Conservation (phyloP, 2,113 vertebrate genomes). For the Vombatus ursinus region DNA sequence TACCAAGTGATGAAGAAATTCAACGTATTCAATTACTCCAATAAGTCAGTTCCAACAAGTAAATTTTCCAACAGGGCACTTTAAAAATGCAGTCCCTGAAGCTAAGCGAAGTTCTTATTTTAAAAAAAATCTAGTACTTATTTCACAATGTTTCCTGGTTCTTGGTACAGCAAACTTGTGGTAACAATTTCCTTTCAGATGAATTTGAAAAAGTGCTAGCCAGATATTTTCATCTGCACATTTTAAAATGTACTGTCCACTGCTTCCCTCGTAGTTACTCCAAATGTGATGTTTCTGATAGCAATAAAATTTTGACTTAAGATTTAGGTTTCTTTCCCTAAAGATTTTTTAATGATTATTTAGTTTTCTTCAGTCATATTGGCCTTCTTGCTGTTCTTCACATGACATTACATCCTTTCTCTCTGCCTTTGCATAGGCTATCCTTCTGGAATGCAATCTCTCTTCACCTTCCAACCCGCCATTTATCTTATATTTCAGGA, state of each 20-base stretch:
- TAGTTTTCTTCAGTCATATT: background rate
- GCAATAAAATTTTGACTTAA: background rate
- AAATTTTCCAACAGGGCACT: background rate
- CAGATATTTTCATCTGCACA: background rate
- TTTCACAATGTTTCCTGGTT: constrained; percentile 63
- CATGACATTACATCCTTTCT: background rate
- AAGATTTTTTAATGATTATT: background rate
- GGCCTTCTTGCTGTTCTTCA: background rate
- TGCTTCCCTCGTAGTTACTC: background rate
- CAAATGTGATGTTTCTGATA: background rate
- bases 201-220: constrained; percentile 37
- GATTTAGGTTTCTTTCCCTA: background rate
- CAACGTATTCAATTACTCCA: background rate
- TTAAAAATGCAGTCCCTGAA: constrained; percentile 23
- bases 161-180: constrained; percentile 54
- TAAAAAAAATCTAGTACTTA: constrained; percentile 14
- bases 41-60: background rate
- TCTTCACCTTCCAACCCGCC: background rate
- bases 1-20: constrained; percentile 8
- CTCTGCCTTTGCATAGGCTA: background rate
- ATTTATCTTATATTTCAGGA: background rate
- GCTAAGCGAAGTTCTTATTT: background rate
- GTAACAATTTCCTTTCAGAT: constrained; percentile 54
- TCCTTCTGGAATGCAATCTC: background rate
- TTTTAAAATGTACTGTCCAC: constrained; percentile 11